Percentiles rank a stretch among this genome's conserved stretches.
These are phyloP conservation scores for Drosophila repletoides DNA, from an alignment of 1,140 invertebrate genomes.

Conservation along the genomic window DNA sequence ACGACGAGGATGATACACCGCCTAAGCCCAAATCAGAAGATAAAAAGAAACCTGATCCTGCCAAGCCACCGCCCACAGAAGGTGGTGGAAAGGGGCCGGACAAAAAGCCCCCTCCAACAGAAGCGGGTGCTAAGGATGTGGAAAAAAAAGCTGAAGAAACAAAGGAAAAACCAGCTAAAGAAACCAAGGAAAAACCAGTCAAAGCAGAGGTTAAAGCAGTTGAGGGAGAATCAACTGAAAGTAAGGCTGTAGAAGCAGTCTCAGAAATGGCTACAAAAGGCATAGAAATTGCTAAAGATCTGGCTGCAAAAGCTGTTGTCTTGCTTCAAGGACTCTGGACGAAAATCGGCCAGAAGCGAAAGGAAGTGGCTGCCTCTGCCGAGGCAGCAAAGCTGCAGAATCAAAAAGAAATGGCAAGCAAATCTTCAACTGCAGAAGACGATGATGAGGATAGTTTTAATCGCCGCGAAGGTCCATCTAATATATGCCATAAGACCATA, in stretches of 20 bases:
- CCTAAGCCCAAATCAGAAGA: not conserved
- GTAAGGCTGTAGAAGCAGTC: not conserved
- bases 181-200: not conserved
- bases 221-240: not conserved
- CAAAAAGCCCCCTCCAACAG: not conserved
- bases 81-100: not conserved
- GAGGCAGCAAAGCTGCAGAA: not conserved
- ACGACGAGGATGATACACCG: not conserved
- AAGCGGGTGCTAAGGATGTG: not conserved
- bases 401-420: not conserved
- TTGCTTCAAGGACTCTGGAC: slow-evolving; percentile 7
- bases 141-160: not conserved
- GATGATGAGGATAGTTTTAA: not conserved
- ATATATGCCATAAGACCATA: slow-evolving; percentile 57
- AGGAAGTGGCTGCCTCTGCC: not conserved
- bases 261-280: slow-evolving; percentile 27
- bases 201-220: not conserved
- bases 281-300: not conserved
- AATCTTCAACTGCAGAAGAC: not conserved
- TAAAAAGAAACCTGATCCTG: slow-evolving; percentile 4
- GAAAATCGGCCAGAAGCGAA: not conserved
- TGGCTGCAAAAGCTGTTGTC: slow-evolving; percentile 6
- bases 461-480: not conserved
- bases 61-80: slow-evolving; percentile 9
- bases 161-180: not conserved